Evolutionary conservation across 1,140 invertebrate genomes (phyloP).

Genomic region (Heliconius hermathena): DNA sequence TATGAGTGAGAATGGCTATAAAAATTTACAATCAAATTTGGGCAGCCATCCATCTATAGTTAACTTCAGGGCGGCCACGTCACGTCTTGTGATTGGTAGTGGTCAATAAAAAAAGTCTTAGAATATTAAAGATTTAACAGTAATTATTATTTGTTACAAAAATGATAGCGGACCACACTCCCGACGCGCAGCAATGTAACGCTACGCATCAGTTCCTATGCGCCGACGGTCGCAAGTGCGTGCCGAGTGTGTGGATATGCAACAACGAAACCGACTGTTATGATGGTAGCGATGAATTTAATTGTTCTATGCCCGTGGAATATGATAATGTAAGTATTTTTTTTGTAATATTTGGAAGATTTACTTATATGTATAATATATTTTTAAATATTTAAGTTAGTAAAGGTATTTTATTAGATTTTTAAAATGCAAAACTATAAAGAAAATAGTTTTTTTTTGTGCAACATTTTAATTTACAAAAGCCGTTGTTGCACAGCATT

Average conservation of each 20-base stretch:
- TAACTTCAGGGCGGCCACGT: too few species aligned
- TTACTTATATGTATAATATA: too few species aligned
- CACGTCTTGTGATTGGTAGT: too few species aligned
- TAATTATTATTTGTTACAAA: not conserved
- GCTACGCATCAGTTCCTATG: slow-evolving; percentile 66
- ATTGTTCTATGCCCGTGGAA: slow-evolving; percentile 48
- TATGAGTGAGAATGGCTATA: too few species aligned
- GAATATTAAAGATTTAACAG: not conserved
- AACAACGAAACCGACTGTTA: slow-evolving; percentile 87
- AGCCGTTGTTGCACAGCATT: not conserved
- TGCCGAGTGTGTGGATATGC: slow-evolving; percentile 86
- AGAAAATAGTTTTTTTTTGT: not conserved
- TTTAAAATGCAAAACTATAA: too few species aligned
- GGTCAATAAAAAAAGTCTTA: too few species aligned
- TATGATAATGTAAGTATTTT: slow-evolving; percentile 37
- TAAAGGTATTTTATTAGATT: too few species aligned
- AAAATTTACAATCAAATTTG: too few species aligned
- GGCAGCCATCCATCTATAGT: too few species aligned
- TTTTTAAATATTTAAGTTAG: too few species aligned
- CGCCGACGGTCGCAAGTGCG: slow-evolving; percentile 83
- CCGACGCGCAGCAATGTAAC: slow-evolving; percentile 54
- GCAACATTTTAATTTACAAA: not conserved
- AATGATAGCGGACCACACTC: slow-evolving; percentile 35
- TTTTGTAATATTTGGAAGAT: not conserved
- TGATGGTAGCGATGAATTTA: slow-evolving; percentile 74